Conservation (phyloP, 2,888 invertebrate species). For the Eupeodes latifasciatus region DNA sequence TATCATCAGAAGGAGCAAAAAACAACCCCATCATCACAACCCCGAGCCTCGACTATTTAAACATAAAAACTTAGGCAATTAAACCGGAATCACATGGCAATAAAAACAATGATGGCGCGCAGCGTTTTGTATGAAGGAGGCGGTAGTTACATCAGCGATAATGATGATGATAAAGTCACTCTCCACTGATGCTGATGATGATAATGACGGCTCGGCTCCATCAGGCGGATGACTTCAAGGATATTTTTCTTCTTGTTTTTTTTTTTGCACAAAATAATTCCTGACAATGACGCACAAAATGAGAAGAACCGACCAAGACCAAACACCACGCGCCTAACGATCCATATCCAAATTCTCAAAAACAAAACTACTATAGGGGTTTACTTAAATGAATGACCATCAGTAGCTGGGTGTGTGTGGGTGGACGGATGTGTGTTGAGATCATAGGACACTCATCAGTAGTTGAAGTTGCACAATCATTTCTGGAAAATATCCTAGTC, state of each 20-base stretch:
- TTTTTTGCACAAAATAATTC: neutral
- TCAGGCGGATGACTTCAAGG: conserved; percentile 48
- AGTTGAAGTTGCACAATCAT: conserved; percentile 52
- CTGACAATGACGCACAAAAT: conserved; percentile 47
- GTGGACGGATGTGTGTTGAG: neutral
- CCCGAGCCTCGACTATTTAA: conserved; percentile 19
- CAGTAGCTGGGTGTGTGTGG: neutral
- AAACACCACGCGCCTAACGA: conserved; percentile 62
- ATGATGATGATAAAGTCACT: conserved; percentile 70
- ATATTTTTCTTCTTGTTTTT: neutral
- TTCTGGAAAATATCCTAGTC: conserved; percentile 15
- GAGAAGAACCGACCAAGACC: neutral
- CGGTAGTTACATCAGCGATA: conserved; percentile 74
- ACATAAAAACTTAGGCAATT: conserved; percentile 72
- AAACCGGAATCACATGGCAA: conserved; percentile 73
- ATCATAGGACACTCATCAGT: conserved; percentile 19
- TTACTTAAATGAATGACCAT: conserved; percentile 54
- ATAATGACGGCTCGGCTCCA: conserved; percentile 56
- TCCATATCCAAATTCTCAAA: conserved; percentile 23
- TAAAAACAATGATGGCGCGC: conserved; percentile 72
- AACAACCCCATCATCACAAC: conserved; percentile 22
- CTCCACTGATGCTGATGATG: conserved; percentile 50
- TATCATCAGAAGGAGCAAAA: no score
- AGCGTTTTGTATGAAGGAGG: conserved; percentile 52
- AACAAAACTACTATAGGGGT: neutral